Evolutionary conservation across 2,113 vertebrate species (phyloP).

Genomic region (Chrysemys picta): DNA sequence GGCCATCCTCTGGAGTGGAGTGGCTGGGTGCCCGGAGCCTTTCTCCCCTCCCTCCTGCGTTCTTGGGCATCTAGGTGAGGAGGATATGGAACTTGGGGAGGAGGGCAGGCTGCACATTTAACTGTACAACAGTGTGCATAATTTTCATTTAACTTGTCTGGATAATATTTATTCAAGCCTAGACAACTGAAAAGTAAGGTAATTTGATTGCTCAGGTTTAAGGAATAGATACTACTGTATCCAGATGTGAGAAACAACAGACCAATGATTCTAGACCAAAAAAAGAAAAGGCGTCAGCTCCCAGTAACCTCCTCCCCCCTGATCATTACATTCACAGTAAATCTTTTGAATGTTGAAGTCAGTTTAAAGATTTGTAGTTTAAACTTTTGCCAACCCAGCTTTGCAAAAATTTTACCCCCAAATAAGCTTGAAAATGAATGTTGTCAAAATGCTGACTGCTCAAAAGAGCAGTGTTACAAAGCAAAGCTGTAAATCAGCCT

Average conservation of each 20-base stretch:
- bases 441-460: neutral
- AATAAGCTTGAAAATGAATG: slow-evolving; percentile 17
- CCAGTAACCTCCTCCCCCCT: neutral
- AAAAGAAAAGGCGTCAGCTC: slow-evolving; percentile 42
- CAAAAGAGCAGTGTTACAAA: neutral
- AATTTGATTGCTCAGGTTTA: slow-evolving; percentile 56
- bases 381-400: neutral
- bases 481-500: slow-evolving; percentile 28
- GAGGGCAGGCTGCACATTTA: slow-evolving; percentile 45
- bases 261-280: slow-evolving; percentile 30
- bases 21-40: no score
- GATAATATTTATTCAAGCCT: slow-evolving; percentile 69
- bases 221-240: slow-evolving; percentile 52
- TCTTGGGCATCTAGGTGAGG: no score
- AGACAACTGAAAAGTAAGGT: slow-evolving; percentile 72
- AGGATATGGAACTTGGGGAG: no score
- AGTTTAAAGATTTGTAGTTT: slow-evolving; percentile 9
- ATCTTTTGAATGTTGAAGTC: slow-evolving; percentile 28
- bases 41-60: no score
- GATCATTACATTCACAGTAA: slow-evolving; percentile 47
- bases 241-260: slow-evolving; percentile 60
- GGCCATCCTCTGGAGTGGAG: no score
- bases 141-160: slow-evolving; percentile 72
- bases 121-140: slow-evolving; percentile 29
- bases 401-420: neutral